Evolutionary conservation across 2,113 vertebrate species (phyloP), one percentile per base, ranked within the genome.

Genomic region (Passer montanus): DNA sequence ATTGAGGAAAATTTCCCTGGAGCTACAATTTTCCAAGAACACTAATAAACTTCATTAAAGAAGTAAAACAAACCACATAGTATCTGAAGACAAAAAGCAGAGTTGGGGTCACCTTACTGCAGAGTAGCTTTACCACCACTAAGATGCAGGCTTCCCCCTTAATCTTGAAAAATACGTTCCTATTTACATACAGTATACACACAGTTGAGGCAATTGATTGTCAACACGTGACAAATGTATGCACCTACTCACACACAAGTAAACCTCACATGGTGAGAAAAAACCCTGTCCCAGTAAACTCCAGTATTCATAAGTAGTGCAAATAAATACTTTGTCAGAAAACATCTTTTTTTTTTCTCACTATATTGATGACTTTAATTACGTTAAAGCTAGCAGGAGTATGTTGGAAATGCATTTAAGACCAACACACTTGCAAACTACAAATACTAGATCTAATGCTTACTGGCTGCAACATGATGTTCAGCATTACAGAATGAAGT

Each of bases 301-400:
- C 97, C 95, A 97, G 96, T 97, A 97, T 84, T 96, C 83, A 41
- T 86, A 97, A 91, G 93, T 96, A 97, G 96, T 97, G 96, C 97
- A 98, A 97, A 97, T 96, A 96, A 97, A 95, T 73, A 92, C 50
- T 87, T 52, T 69, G 18, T 92, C 79, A 91, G 72, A 96, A 93
- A 96, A 90, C 79, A 85, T 8, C 52, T 74, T 56, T 41, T 41
- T 41, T 82, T 89, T 87, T 94, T 44, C 89, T 97, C 83, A 87
- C 87, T 94, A 79, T 92, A 97, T 94, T 92, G 93, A 84, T 96
- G 77, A 92, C 76, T 93, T 75, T 27, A 70, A 88, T 73, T 47
- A 92, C 11, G 43, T 87, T 96, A 96, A 98, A 96, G 92, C 94
- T 94, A 96, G 87, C 75, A 94, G 83, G 30, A 94, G 28, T 50